A percentile compares a stretch with the other conserved stretches of the same genome.
Conservation (phyloP, 2,113 vertebrate species). For the Holacanthus passer region DNA sequence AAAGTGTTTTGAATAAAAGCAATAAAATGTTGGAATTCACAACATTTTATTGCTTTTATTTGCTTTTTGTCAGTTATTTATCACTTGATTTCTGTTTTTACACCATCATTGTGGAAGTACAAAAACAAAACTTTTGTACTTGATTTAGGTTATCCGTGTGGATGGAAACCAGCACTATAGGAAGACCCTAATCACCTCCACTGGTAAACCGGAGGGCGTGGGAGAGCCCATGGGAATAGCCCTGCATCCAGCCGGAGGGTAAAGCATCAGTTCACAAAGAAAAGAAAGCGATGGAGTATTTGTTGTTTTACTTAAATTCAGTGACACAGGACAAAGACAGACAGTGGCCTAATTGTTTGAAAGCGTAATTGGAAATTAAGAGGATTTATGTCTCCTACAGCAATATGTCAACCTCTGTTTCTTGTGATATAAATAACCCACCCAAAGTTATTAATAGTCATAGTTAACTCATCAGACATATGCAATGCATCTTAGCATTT, state of each 20-base stretch:
- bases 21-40: too few species aligned
- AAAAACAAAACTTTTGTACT: neutral
- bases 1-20: neutral
- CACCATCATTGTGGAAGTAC: neutral
- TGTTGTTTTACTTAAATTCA: neutral
- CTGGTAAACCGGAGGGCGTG: conserved; percentile 79
- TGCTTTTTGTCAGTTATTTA: too few species aligned
- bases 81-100: neutral
- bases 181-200: conserved; percentile 80
- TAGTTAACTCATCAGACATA: neutral
- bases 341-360: neutral
- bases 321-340: neutral
- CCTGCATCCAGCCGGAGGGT: conserved; percentile 83
- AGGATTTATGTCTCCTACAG: conserved; percentile 1
- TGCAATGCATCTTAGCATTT: neutral
- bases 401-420: neutral
- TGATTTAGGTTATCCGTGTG: conserved; percentile 80
- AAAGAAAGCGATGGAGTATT: neutral
- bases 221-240: conserved; percentile 80
- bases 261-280: conserved; percentile 33
- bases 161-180: conserved; percentile 80
- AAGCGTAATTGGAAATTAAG: neutral
- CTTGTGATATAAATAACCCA: neutral
- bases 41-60: neutral
- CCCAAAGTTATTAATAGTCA: neutral